Conservation (phyloP, 1,140 invertebrate species). For the Apis mellifera region DNA sequence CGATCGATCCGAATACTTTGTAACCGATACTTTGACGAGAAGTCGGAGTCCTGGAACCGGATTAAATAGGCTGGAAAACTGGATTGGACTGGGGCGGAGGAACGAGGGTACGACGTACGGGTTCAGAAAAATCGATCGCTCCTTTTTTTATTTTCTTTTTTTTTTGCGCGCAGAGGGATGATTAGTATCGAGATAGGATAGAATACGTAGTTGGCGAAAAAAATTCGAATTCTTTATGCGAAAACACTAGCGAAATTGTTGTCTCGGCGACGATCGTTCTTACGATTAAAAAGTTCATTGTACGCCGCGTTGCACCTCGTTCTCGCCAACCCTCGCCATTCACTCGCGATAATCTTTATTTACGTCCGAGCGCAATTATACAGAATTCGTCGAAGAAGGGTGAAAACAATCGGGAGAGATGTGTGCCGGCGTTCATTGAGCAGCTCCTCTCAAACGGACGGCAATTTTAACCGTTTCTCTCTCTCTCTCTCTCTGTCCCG, state of each 20-base stretch:
- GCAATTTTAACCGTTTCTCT: background rate
- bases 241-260: background rate
- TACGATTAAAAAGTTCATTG: background rate
- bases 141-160: no score
- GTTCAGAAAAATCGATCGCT: background rate
- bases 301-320: background rate
- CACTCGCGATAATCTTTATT: constrained; percentile 22
- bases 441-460: constrained; percentile 11
- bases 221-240: no score
- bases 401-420: constrained; percentile 25
- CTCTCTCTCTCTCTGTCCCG: background rate
- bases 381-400: constrained; percentile 20
- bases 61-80: constrained; percentile 25
- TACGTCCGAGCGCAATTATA: constrained; percentile 18
- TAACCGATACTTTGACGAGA: constrained; percentile 28
- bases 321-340: constrained; percentile 1
- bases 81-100: background rate
- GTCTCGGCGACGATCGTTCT: no score
- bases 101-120: background rate
- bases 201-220: no score
- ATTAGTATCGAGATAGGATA: background rate
- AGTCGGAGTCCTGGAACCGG: background rate
- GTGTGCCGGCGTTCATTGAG: constrained; percentile 23
- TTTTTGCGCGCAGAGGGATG: background rate
- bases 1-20: constrained; percentile 23